Evolutionary conservation across 2,113 vertebrate genomes (phyloP).

Genomic region (Plecotus auritus): DNA sequence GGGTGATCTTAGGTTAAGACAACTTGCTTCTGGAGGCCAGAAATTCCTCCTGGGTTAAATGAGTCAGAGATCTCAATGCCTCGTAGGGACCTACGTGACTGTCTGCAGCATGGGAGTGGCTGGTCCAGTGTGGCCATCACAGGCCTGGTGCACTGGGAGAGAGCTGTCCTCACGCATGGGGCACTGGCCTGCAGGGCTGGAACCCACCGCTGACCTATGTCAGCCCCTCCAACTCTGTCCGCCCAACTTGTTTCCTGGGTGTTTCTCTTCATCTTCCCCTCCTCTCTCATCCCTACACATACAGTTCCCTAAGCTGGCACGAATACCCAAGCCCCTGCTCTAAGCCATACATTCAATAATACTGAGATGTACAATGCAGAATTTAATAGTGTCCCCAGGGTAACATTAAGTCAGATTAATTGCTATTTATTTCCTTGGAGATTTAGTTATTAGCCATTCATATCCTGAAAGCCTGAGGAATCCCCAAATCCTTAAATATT

Average conservation of each 20-base stretch:
- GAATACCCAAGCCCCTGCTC: background rate
- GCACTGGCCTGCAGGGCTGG: too few relatives aligned
- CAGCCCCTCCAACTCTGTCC: background rate
- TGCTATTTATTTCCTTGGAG: constrained; percentile 23
- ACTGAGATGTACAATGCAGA: background rate
- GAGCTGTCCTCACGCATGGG: rapidly evolving
- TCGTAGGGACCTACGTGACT: background rate
- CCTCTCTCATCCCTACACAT: background rate
- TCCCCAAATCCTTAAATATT: background rate
- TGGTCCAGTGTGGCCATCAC: background rate
- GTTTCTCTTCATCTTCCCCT: background rate
- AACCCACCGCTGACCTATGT: background rate
- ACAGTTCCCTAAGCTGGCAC: background rate
- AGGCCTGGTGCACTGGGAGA: background rate
- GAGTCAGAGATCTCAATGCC: background rate
- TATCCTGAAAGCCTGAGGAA: background rate
- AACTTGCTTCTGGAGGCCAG: background rate
- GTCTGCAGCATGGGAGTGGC: background rate
- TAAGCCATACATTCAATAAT: background rate
- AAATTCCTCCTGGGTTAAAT: background rate
- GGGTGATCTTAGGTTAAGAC: background rate
- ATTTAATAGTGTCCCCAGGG: background rate
- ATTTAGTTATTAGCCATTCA: background rate
- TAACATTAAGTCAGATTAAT: constrained; percentile 10
- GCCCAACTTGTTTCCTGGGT: background rate